Base-by-base conservation (phyloP, 2,113 vertebrate genomes). In the Sitta europaea region DNA sequence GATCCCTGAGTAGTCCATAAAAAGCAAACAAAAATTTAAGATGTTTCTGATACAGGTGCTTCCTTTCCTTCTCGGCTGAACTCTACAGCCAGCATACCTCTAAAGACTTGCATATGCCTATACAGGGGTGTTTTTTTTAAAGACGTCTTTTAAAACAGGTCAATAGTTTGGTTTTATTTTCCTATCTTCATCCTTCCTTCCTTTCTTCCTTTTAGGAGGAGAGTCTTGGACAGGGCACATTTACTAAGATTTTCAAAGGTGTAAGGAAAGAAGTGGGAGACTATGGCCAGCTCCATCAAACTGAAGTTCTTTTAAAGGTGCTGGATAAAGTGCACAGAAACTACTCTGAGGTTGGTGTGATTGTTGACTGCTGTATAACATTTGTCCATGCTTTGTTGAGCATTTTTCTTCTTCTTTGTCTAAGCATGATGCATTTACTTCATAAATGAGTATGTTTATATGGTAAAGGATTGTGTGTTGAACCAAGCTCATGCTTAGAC, bases 211-310 rank as follows among this genome's bases (percentile, higher is more conserved):
- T 95, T 82, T 95, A 99, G 99, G 98, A 98, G 54, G 98, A 99
- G 92, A 99, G 99, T 93, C 97, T 99, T 94, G 99, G 99, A 35
- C 99, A 99, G 96, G 99, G 99, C 45, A 99, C 99, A 0, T 99
- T 99, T 94, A 99, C 99, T 31, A 99, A 99, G 98, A 99, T 99
- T 95, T 99, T 99, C 97, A 98, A 98, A 92, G 99, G 99, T 43
- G 14, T 99, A 73, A 98, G 99, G 89, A 98, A 98, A 88, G 99
- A 99, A 98, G 94, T 98, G 43, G 98, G 99, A 90, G 99, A 99
- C 94, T 99, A 99, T 62, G 99, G 98, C 47, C 98, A 99, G 76
- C 89, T 99, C 9, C 98, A 99, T 91, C 97, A 99, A 97, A 99
- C 99, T 25, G 98, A 99, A 35, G 99, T 99, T 51, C 98, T 99